Conservation (phyloP, 2,113 vertebrate genomes). For the Pelmatolapia mariae region DNA sequence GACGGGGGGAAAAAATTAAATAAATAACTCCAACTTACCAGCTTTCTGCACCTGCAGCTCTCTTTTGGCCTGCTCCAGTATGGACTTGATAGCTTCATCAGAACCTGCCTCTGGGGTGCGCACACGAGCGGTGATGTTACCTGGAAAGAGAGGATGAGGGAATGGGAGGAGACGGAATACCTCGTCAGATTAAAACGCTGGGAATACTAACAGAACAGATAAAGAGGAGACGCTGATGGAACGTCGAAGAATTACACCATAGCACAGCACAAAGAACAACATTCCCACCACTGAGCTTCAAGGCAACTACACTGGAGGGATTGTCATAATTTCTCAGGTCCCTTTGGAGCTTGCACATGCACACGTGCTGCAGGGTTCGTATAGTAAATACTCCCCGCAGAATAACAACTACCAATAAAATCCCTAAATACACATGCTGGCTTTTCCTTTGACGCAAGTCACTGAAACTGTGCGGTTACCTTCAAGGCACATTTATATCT, state of each 20-base stretch:
- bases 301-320: constrained; percentile 36
- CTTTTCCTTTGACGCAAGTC: constrained; percentile 55
- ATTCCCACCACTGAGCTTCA: constrained; percentile 44
- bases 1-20: fast-evolving
- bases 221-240: neutral
- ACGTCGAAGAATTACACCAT: constrained; percentile 21
- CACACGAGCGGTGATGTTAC: constrained; percentile 90
- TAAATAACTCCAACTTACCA: constrained; percentile 64
- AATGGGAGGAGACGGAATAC: constrained; percentile 8
- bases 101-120: constrained; percentile 87
- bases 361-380: constrained; percentile 42
- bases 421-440: constrained; percentile 59
- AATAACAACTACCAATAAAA: constrained; percentile 56
- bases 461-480: constrained; percentile 36
- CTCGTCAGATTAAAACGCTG: constrained; percentile 2
- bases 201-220: neutral
- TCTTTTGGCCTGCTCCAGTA: constrained; percentile 94
- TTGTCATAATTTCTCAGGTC: constrained; percentile 23
- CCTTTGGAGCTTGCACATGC: constrained; percentile 55
- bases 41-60: constrained; percentile 96
- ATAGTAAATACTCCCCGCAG: constrained; percentile 48
- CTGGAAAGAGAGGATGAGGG: constrained; percentile 57
- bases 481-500: constrained; percentile 44
- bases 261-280: constrained; percentile 49
- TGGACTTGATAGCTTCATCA: constrained; percentile 95